Evolutionary conservation across 2,797 vertebrate species (phyloP).

Genomic region (Rhinatrema bivittatum): DNA sequence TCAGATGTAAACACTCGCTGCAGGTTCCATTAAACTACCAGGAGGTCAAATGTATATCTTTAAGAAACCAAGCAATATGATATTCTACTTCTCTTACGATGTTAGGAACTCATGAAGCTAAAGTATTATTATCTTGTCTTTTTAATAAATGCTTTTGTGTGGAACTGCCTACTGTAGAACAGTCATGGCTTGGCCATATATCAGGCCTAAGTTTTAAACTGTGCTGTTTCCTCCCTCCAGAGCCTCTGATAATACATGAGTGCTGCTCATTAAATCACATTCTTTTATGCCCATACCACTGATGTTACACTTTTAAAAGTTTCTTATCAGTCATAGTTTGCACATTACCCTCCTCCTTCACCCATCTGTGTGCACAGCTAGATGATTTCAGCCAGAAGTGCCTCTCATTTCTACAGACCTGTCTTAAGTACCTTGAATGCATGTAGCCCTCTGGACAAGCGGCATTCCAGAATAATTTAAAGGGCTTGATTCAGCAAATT

Average conservation of each 20-base stretch:
- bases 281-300: slow-evolving; percentile 24
- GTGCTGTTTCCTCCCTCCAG: slow-evolving; percentile 56
- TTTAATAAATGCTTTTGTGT: slow-evolving; percentile 35
- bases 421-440: no score
- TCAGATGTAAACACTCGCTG: no score
- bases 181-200: slow-evolving; percentile 27
- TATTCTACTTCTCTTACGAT: neutral
- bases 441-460: no score
- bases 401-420: no score
- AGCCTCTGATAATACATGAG: slow-evolving; percentile 53
- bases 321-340: slow-evolving; percentile 10
- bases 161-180: slow-evolving; percentile 5
- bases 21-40: no score
- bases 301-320: slow-evolving; percentile 24
- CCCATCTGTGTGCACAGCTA: neutral
- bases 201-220: slow-evolving; percentile 31
- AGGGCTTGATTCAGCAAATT: no score
- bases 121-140: slow-evolving; percentile 4
- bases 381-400: no score
- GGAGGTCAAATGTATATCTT: no score
- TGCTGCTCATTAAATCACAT: slow-evolving; percentile 44
- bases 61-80: neutral
- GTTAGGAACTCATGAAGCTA: neutral
- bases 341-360: neutral
- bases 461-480: no score